Evolutionary conservation across 1,140 invertebrate genomes (phyloP).

Genomic region (Littorina saxatilis): DNA sequence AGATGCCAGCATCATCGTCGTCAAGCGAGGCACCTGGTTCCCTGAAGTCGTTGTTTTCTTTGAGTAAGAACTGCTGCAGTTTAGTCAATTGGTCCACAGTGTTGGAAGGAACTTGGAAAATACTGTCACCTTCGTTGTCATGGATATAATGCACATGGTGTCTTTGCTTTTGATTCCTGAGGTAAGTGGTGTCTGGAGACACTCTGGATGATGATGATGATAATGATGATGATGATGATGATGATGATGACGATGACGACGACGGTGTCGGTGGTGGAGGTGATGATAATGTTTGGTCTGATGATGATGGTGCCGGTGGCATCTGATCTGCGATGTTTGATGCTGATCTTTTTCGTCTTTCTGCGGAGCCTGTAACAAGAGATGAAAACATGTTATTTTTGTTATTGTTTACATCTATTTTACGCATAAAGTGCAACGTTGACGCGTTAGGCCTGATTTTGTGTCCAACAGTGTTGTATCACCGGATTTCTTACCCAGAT

Average conservation of each 20-base stretch:
- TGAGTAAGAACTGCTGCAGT: constrained; percentile 19
- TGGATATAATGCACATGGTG: constrained; percentile 18
- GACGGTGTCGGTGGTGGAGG: background rate
- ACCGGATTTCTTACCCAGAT: no score
- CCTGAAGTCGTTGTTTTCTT: constrained; percentile 20
- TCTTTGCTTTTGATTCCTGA: constrained; percentile 2
- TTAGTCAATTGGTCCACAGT: constrained; percentile 28
- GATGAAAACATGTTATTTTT: no score
- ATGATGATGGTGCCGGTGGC: background rate
- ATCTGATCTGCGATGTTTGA: background rate
- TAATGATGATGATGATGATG: background rate
- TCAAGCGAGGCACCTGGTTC: background rate
- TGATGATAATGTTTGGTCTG: background rate
- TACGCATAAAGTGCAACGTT: no score
- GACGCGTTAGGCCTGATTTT: no score
- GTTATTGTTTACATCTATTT: no score
- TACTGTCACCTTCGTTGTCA: constrained; percentile 1
- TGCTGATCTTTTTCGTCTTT: background rate
- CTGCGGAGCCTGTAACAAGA: constrained; percentile 4
- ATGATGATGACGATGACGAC: background rate
- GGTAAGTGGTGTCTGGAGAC: background rate
- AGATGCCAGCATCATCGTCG: no score
- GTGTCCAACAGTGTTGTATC: no score
- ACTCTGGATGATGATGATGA: background rate
- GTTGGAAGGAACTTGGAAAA: background rate